These are phyloP conservation scores for Synchiropus splendidus DNA, from an alignment of 2,113 vertebrate genomes.

Conservation along the genomic window DNA sequence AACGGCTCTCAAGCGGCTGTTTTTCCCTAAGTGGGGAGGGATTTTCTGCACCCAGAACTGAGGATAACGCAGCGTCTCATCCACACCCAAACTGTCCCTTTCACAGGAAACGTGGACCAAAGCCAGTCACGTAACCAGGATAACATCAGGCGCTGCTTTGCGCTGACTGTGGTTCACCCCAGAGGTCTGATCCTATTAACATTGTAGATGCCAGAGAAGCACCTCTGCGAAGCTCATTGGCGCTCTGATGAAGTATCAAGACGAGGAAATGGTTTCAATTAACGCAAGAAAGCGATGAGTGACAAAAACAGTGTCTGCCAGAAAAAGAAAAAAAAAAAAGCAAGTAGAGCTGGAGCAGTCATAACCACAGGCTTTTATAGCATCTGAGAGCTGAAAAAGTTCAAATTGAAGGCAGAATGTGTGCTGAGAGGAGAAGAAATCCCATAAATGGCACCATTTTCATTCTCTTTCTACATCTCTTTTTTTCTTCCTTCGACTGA, in stretches of 20 bases:
- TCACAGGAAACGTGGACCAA: conserved; percentile 45
- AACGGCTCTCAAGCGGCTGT: conserved; percentile 53
- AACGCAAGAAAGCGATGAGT: conserved; percentile 48
- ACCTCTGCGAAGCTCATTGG: conserved; percentile 22
- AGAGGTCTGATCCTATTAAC: too few relatives aligned
- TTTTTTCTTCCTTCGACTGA: conserved; percentile 41
- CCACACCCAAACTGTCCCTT: conserved; percentile 37
- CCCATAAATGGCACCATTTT: conserved; percentile 58
- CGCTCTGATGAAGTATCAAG: conserved; percentile 26
- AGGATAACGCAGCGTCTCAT: conserved; percentile 39
- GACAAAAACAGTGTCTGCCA: conserved; percentile 40
- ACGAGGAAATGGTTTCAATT: conserved; percentile 61
- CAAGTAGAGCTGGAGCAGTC: conserved; percentile 42
- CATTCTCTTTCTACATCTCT: conserved; percentile 36
- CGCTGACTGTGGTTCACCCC: too few relatives aligned
- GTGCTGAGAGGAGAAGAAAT: conserved; percentile 36
- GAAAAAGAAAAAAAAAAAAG: conserved; percentile 48
- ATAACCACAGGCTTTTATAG: conserved; percentile 51
- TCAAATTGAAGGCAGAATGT: conserved; percentile 36
- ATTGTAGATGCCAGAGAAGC: conserved; percentile 39
- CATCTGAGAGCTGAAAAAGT: conserved; percentile 46
- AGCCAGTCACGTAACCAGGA: conserved; percentile 28
- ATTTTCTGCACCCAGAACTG: too few relatives aligned
- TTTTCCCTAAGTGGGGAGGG: too few relatives aligned
- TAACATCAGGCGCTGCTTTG: too few relatives aligned